phyloP scores from a whole-genome alignment of 2,113 vertebrate species.

The Anhinga rufa region DNA sequence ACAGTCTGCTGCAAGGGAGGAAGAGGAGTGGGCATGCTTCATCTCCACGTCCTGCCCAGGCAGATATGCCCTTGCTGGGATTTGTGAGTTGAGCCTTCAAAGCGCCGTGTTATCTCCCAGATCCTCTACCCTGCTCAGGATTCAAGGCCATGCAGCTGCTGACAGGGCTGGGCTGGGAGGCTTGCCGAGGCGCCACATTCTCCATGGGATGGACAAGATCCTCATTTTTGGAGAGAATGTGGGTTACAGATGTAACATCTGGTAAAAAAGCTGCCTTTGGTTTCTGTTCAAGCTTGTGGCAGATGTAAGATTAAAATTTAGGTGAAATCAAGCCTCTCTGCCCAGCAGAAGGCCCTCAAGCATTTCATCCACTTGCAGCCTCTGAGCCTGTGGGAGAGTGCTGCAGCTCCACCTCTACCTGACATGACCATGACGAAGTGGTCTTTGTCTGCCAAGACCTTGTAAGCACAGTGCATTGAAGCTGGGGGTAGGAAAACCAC shows the following conservation, averaged over 20 bases:
- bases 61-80: fast-evolving
- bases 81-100: background rate
- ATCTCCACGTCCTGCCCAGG: fast-evolving
- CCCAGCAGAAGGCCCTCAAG: background rate
- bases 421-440: fast-evolving
- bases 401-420: background rate
- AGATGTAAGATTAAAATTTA: background rate
- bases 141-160: background rate
- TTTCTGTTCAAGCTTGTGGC: background rate
- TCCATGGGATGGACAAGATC: background rate
- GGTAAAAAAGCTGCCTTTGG: background rate
- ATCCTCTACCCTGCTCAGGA: background rate
- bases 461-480: background rate
- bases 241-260: background rate
- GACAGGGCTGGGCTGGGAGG: background rate
- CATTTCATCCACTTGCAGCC: background rate
- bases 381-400: fast-evolving
- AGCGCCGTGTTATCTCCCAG: background rate
- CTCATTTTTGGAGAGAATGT: background rate
- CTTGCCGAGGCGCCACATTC: fast-evolving
- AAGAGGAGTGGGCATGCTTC: background rate
- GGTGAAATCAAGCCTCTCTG: background rate
- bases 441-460: background rate
- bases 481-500: background rate
- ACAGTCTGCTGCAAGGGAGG: background rate